Percentiles rank a stretch among this genome's conserved stretches.
phyloP scores from a whole-genome alignment of 2,113 vertebrate species.

The Theristicus caerulescens region DNA sequence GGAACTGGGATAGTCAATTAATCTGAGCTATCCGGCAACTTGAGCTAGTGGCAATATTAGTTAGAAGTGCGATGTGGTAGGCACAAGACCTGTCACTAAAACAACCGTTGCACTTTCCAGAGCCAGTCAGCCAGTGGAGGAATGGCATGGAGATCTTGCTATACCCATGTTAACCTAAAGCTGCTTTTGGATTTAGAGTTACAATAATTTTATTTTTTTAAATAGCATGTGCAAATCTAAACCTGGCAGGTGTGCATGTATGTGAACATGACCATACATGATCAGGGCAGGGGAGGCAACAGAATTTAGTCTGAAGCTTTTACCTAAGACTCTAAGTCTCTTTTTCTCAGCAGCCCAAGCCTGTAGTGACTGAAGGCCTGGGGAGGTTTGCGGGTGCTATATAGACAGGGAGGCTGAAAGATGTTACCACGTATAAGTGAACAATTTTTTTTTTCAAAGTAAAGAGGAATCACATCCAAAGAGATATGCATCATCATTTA shows the following conservation, averaged over 20 bases:
- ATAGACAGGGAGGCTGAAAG: background rate
- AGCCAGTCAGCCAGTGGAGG: background rate
- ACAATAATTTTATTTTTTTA: background rate
- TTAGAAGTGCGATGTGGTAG: background rate
- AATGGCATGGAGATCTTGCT: background rate
- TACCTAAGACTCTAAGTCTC: background rate
- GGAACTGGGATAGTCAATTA: background rate
- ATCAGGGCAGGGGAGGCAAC: background rate
- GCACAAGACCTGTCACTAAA: background rate
- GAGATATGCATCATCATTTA: background rate
- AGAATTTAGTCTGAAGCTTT: background rate
- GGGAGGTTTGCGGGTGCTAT: background rate
- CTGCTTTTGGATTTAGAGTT: background rate
- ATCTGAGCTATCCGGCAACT: background rate
- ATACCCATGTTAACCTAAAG: background rate
- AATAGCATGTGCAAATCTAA: background rate
- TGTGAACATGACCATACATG: fast-evolving
- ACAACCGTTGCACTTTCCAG: background rate
- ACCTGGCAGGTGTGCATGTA: fast-evolving
- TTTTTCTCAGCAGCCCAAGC: background rate
- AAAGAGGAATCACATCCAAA: background rate
- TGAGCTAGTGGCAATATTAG: background rate
- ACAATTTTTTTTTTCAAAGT: background rate
- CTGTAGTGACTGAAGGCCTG: background rate
- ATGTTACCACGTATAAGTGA: background rate